phyloP scores from a whole-genome alignment of 2,797 vertebrate genomes.

The Poecilia velifera region DNA sequence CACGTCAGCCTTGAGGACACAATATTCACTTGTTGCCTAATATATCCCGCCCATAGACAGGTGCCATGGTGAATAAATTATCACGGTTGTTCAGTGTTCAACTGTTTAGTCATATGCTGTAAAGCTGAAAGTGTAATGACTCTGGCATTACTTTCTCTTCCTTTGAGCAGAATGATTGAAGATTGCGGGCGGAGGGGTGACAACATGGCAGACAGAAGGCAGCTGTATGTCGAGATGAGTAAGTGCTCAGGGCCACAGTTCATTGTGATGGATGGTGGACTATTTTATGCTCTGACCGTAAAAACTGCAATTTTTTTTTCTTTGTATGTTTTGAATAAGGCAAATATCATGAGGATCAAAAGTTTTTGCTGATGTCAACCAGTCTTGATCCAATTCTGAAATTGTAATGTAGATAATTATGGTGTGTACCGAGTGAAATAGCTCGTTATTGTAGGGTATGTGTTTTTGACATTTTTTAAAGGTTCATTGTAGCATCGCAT shows the following conservation, averaged over 20 bases:
- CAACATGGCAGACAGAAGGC: conserved; percentile 99
- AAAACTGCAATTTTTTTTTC: conserved; percentile 40
- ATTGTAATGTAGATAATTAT: conserved; percentile 6
- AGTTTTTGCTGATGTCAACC: conserved; percentile 11
- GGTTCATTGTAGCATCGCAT: neutral
- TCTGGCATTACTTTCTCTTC: conserved; percentile 69
- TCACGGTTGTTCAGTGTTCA: neutral
- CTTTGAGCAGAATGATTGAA: conserved; percentile 95
- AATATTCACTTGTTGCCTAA: neutral
- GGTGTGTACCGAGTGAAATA: neutral
- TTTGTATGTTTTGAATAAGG: conserved; percentile 37
- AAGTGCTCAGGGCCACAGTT: conserved; percentile 79
- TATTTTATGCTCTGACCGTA: conserved; percentile 41
- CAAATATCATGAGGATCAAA: conserved; percentile 50
- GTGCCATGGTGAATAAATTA: neutral
- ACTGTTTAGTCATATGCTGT: conserved; percentile 5
- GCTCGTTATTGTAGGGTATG: neutral
- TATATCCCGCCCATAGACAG: neutral
- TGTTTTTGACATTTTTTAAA: neutral
- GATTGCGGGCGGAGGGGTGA: conserved; percentile 88
- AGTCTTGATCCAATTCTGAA: conserved; percentile 27
- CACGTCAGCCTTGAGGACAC: neutral
- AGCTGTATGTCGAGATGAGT: conserved; percentile 99
- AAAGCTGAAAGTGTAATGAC: conserved; percentile 20
- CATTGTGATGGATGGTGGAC: conserved; percentile 37